Base-by-base conservation (phyloP, 2,888 invertebrate species). In the Margaritifera margaritifera region DNA sequence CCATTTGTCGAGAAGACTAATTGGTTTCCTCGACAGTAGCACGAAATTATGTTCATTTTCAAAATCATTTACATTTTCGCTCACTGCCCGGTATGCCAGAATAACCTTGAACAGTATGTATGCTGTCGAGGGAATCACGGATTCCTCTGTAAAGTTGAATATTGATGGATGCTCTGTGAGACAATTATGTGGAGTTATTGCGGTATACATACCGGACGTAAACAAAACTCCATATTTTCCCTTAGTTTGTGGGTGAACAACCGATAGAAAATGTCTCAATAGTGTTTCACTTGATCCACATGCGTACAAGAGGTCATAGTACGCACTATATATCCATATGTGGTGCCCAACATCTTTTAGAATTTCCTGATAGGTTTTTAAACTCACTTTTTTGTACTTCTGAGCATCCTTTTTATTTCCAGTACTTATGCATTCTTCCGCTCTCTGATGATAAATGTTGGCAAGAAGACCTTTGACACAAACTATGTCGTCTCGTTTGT, bases 311-410 rank as follows among this genome's bases (percentile, higher is more conserved):
- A 66, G 61, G n/a, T 66, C 61, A 56, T 61, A 66, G 50, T 61
- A 66, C 25, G 54, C 66, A 24, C 42, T 24, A 18, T 61, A 24
- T 61, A 66, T 55, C 66, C 66, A 66, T 18, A 54, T n/a, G 11
- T 27, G 8, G 18, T 22, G 60, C 25, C 6, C 22, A 20, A n/a
- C 50, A 19, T 24, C 15, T 51, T 61, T n/a, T 22, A 61, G 51
- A 50, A 42, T 11, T 20, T 6, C 11, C 31, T 31, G 31, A 31
- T 31, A 31, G 31, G 31, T 31, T 31, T 31, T 6, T 31, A 31
- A 31, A 31, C 31, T 31, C 8, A 31, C 8, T 31, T 8, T 31
- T 6, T 31, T 31, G 31, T 31, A 31, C 31, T 31, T 31, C 6
- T 31, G 8, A 31, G 6, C 31, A 31, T 31, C 6, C 11, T 24